Conservation (phyloP, 2,888 invertebrate species). For the Ormia ochracea region DNA sequence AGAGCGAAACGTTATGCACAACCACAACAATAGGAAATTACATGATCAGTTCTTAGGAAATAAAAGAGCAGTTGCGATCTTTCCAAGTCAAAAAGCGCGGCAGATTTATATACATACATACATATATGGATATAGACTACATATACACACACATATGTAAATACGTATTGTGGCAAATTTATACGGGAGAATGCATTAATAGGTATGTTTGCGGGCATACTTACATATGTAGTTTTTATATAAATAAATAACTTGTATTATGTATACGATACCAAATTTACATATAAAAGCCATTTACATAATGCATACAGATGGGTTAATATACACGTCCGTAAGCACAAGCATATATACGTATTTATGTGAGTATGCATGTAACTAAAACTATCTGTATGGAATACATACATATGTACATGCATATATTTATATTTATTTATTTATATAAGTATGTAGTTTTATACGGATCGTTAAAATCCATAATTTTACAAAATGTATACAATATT, state of each 20-base stretch:
- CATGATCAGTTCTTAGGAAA: no score
- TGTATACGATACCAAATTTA: neutral
- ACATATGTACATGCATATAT: neutral
- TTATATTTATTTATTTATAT: neutral
- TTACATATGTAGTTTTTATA: neutral
- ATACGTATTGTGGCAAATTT: no score
- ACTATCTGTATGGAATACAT: no score
- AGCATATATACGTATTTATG: neutral
- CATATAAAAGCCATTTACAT: no score
- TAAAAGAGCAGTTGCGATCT: no score
- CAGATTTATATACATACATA: no score
- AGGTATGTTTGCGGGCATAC: neutral
- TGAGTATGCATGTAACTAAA: neutral
- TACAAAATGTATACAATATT: conserved; percentile 19
- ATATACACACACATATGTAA: no score
- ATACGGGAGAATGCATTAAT: neutral
- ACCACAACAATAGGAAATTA: no score
- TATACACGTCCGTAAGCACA: neutral
- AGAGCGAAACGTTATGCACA: no score
- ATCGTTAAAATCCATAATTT: conserved; percentile 42
- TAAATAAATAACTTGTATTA: neutral
- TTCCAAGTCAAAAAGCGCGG: no score
- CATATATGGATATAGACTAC: no score
- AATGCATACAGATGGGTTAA: neutral
- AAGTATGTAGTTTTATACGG: conserved; percentile 27